Evolutionary conservation across 2,113 vertebrate genomes (phyloP).

Genomic region (Hippolais icterina): DNA sequence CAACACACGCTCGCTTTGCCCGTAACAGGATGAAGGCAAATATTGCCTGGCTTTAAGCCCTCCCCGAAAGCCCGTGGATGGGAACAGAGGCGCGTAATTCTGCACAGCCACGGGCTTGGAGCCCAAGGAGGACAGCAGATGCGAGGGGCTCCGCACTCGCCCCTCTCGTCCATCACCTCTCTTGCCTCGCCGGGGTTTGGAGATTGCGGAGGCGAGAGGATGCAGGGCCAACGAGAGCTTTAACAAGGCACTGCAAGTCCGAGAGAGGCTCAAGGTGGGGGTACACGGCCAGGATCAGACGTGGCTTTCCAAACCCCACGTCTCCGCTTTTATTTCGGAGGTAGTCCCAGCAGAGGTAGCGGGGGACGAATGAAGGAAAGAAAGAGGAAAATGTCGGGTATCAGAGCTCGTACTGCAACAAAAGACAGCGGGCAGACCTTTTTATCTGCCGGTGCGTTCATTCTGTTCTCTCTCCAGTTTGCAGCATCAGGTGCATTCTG

Average conservation of each 20-base stretch:
- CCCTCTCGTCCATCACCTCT: not conserved
- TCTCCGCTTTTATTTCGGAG: not conserved
- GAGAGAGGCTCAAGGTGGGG: not conserved
- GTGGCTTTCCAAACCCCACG: not conserved
- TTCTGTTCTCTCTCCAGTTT: too few relatives aligned
- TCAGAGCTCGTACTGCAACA: not conserved
- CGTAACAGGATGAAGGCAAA: not conserved
- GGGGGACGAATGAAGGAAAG: not conserved
- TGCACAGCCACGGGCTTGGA: not conserved
- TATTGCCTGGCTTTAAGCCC: not conserved
- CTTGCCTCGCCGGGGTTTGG: not conserved
- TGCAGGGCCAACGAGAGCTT: not conserved
- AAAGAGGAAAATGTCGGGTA: not conserved
- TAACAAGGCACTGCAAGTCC: not conserved
- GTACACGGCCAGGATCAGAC: not conserved
- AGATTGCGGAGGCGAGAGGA: not conserved
- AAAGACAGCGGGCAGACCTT: not conserved
- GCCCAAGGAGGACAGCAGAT: not conserved
- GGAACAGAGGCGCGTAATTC: not conserved
- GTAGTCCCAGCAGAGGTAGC: not conserved
- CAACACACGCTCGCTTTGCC: not conserved
- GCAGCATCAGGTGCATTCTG: not conserved
- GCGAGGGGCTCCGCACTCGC: not conserved
- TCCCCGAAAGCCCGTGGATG: not conserved
- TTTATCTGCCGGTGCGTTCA: not conserved